Percentiles rank a stretch among this genome's conserved stretches.
These are phyloP conservation scores for Pseudochaenichthys georgianus DNA, from an alignment of 2,797 vertebrate species.

Conservation along the genomic window DNA sequence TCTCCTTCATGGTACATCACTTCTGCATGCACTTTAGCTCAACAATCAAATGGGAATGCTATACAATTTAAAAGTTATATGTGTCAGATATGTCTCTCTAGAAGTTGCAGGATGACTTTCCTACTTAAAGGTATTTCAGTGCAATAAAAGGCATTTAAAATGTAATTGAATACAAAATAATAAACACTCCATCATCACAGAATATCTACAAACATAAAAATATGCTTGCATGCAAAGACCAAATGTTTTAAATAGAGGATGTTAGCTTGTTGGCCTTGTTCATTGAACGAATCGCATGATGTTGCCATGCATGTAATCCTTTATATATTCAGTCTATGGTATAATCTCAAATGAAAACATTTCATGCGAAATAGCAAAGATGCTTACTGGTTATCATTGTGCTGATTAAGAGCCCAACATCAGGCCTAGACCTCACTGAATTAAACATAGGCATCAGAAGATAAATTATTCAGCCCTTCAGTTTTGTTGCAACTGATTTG, in stretches of 20 bases:
- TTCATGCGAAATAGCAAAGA: neutral
- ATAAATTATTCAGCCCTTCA: constrained; percentile 39
- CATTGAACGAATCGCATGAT: neutral
- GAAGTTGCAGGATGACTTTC: neutral
- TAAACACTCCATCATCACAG: neutral
- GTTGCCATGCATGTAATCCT: neutral
- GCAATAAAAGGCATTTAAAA: neutral
- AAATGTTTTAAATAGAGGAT: neutral
- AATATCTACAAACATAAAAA: neutral
- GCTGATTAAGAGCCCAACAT: constrained; percentile 26
- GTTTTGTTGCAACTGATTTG: constrained; percentile 15
- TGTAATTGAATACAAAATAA: neutral
- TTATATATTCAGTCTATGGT: too few species aligned
- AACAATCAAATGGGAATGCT: neutral
- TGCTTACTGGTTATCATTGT: neutral
- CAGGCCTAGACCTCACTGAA: constrained; percentile 16
- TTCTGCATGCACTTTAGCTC: neutral
- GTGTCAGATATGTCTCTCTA: neutral
- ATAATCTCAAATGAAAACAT: neutral
- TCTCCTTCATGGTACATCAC: neutral
- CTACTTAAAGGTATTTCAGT: neutral
- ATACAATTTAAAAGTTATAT: neutral
- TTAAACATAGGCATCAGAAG: constrained; percentile 31
- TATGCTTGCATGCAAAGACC: neutral
- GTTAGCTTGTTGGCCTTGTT: neutral